These are phyloP conservation scores for Athene cunicularia DNA, from an alignment of 2,113 vertebrate genomes.

Conservation along the genomic window DNA sequence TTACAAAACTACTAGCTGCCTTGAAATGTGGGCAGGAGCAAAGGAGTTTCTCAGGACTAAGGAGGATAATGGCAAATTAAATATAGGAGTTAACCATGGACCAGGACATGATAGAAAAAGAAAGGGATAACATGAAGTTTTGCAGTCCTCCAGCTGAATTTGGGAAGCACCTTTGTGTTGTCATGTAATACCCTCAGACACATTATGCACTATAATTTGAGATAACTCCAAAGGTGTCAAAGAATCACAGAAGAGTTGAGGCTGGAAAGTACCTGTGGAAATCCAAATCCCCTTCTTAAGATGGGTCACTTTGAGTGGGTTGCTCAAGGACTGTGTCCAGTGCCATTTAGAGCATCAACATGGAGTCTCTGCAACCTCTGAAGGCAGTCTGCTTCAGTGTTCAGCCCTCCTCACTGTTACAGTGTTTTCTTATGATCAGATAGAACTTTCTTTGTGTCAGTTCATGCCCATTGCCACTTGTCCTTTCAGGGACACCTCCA, in stretches of 20 bases:
- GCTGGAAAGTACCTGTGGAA: neutral
- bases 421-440: neutral
- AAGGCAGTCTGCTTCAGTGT: neutral
- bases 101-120: neutral
- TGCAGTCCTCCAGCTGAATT: neutral
- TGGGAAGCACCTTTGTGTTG: neutral
- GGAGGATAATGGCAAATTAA: neutral
- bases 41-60: neutral
- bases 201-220: rapidly evolving
- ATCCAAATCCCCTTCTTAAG: rapidly evolving
- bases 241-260: neutral
- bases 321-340: neutral
- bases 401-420: neutral
- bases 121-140: neutral
- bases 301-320: rapidly evolving
- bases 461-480: neutral
- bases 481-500: neutral
- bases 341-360: rapidly evolving
- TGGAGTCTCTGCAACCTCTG: neutral
- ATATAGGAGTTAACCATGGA: neutral
- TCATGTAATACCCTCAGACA: neutral
- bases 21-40: neutral
- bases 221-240: neutral
- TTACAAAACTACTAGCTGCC: neutral
- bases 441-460: neutral